These are phyloP conservation scores for Pipistrellus kuhlii DNA, from an alignment of 2,797 vertebrate species.

Conservation along the genomic window DNA sequence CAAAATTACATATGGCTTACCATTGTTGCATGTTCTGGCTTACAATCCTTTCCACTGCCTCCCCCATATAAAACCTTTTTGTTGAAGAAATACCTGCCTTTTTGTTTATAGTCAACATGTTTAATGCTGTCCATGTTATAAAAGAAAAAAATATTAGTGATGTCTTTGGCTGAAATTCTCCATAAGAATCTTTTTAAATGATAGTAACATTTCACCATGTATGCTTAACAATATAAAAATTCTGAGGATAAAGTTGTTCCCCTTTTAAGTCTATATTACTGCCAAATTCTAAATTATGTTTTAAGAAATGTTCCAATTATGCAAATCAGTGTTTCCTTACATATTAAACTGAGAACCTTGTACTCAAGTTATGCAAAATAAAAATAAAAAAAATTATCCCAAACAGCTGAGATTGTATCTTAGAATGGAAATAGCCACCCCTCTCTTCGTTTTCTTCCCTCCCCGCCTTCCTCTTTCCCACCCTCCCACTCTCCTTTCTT, in stretches of 20 bases:
- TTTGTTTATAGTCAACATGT: not conserved
- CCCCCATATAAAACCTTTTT: not conserved
- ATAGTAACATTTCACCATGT: not conserved
- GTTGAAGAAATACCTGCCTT: not conserved
- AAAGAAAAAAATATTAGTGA: not conserved
- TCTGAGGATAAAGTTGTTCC: not conserved
- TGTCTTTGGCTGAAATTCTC: not conserved
- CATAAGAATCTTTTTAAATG: not conserved
- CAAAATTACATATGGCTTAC: not conserved
- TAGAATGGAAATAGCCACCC: not conserved
- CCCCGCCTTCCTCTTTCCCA: not conserved
- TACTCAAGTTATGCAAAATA: not conserved
- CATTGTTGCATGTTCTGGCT: not conserved
- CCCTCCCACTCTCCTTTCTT: not conserved
- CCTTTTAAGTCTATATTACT: not conserved
- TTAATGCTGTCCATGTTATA: not conserved
- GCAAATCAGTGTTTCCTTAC: conserved; percentile 6
- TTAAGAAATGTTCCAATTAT: conserved; percentile 59
- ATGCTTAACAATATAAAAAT: conserved; percentile 35
- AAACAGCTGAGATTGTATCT: not conserved
- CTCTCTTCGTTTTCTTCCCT: no score
- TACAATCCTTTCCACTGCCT: not conserved
- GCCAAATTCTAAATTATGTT: conserved; percentile 59
- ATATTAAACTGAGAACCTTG: conserved; percentile 30
- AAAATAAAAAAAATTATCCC: not conserved